Conservation (phyloP, 2,113 vertebrate genomes). For the Scortum barcoo region DNA sequence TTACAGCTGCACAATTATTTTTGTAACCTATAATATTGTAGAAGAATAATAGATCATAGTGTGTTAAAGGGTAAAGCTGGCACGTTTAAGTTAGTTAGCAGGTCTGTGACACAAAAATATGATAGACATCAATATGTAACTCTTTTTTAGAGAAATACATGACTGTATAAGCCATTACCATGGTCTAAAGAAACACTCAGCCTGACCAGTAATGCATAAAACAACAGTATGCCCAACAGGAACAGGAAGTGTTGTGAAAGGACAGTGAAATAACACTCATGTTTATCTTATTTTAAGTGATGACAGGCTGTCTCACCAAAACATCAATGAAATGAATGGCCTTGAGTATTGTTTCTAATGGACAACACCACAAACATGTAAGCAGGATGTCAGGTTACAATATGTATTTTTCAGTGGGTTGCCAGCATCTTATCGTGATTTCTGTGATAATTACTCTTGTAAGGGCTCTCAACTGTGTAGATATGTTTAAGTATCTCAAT, state of each 20-base stretch:
- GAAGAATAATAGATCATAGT: not conserved
- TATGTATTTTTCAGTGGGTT: slow-evolving; percentile 2
- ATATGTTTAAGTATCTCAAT: slow-evolving; percentile 18
- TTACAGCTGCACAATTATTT: not conserved
- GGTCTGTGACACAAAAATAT: not conserved
- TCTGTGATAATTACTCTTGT: not conserved
- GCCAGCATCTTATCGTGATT: not conserved
- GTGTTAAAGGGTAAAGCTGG: no score
- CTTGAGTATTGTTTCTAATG: not conserved
- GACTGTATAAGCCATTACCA: not conserved
- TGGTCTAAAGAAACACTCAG: not conserved
- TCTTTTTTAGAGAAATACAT: not conserved
- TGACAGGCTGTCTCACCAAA: not conserved
- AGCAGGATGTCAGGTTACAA: no score
- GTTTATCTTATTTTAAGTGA: not conserved
- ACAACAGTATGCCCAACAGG: not conserved
- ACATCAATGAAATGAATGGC: not conserved
- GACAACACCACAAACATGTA: not conserved
- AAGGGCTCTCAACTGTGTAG: not conserved
- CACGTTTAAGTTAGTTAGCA: no score
- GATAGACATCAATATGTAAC: not conserved
- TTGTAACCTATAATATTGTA: not conserved
- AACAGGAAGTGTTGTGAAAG: not conserved
- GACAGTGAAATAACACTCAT: not conserved
- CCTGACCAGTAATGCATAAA: not conserved